Evolutionary conservation across 2,113 vertebrate species (phyloP), one percentile per base, ranked within the genome.

Genomic region (Vanacampus margaritifer): DNA sequence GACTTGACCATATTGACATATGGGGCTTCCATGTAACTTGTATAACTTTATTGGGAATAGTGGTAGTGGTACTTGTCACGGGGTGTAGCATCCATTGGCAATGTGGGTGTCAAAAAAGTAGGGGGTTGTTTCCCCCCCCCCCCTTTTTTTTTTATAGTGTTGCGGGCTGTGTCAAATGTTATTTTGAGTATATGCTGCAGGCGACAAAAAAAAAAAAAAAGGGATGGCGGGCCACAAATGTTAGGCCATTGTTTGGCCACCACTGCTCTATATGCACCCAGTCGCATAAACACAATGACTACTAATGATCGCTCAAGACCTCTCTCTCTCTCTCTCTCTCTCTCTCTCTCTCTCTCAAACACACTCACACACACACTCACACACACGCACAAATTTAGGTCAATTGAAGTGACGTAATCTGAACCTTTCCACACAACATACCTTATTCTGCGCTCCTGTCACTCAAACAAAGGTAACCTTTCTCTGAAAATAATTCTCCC

Each of bases 401-500:
- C 71, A 80, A 83, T 14, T 73, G 45, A 78, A 81, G 50, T 78
- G 78, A 84, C 69, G 71, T 76, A 77, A 84, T 73, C 76, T 65
- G 36, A 73, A 70, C 56, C 64, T 66, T 75, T 51, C 56, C 39
- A 77, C 67, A 74, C 35, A 32, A 79, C 72, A 71, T 64, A 60
- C 66, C 69, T 79, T 69, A 65, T 74, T 80, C 60, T n/a, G 28
- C 28, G 4, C 73, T 74, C 51, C 23, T 73, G 67, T 62, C 32
- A 78, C 68, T 79, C 67, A 76, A 80, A 76, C 77, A 73, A 77
- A 76, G 69, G 73, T 64, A 67, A 68, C 48, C 54, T 69, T 79
- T 71, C 41, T 71, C 66, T 69, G 62, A 68, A 71, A 81, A 84
- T 71, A 79, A 85, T 82, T 81, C 60, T 62, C 75, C 64, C 39